Conservation (phyloP, 2,888 invertebrate species). For the Oscheius sp. region DNA sequence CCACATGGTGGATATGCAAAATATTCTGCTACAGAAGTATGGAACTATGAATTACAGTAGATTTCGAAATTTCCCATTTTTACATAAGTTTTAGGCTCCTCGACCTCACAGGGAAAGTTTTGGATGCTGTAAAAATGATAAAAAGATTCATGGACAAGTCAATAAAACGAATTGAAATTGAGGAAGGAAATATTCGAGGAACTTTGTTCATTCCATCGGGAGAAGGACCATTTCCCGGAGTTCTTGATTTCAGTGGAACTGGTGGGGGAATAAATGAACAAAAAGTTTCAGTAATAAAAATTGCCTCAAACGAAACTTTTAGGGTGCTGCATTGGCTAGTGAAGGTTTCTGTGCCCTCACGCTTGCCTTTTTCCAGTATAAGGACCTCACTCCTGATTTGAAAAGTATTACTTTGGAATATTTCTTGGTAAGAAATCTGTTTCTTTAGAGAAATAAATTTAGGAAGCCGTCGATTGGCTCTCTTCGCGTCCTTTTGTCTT, state of each 20-base stretch:
- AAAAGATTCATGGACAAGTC: constrained; percentile 8
- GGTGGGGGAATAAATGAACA: constrained; percentile 29
- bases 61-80: background rate
- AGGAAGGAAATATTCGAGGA: constrained; percentile 2
- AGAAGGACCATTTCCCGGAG: constrained; percentile 1
- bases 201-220: constrained; percentile 16
- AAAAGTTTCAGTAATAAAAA: background rate
- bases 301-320: background rate
- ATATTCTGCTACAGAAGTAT: constrained; percentile 9
- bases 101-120: background rate
- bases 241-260: constrained; percentile 14
- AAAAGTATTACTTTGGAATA: too few species aligned
- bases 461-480: constrained; percentile 8
- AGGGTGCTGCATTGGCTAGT: constrained; percentile 5
- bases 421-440: constrained; percentile 11
- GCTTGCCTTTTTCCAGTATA: constrained; percentile 17
- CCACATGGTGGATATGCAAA: constrained; percentile 17
- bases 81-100: background rate
- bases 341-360: constrained; percentile 17
- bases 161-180: background rate
- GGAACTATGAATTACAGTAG: constrained; percentile 26
- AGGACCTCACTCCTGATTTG: constrained; percentile 15
- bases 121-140: constrained; percentile 21
- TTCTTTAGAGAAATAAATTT: background rate
- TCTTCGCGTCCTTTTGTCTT: background rate